Evolutionary conservation across 2,797 vertebrate genomes (phyloP).

Genomic region (Cynopterus sphinx): DNA sequence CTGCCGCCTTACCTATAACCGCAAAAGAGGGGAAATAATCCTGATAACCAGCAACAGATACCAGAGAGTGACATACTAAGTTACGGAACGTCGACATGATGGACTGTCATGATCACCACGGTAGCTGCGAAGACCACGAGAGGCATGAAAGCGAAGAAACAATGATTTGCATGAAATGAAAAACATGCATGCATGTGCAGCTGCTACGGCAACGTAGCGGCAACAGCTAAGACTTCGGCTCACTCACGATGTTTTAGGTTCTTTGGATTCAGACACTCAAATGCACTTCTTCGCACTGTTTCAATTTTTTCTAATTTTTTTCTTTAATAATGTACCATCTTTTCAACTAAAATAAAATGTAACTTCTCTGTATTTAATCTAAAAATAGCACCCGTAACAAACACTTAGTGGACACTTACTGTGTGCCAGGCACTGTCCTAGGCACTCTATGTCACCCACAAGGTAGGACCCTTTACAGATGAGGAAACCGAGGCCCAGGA

Average conservation of each 20-base stretch:
- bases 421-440: not conserved
- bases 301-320: not conserved
- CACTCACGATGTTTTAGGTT: not conserved
- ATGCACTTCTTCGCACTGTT: not conserved
- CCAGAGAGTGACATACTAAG: not conserved
- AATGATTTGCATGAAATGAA: not conserved
- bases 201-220: not conserved
- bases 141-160: not conserved
- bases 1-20: not conserved
- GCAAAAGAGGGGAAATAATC: not conserved
- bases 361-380: not conserved
- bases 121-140: not conserved
- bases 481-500: not conserved
- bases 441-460: not conserved
- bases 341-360: slow-evolving; percentile 12
- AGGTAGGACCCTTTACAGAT: not conserved
- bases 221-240: not conserved
- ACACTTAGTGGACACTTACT: not conserved
- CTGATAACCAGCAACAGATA: not conserved
- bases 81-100: accelerated
- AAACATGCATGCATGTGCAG: accelerated
- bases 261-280: not conserved
- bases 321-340: not conserved
- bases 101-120: not conserved
- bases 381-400: not conserved